Evolutionary conservation across 2,113 vertebrate genomes (phyloP).

Genomic region (Hippocampus mohnikei): DNA sequence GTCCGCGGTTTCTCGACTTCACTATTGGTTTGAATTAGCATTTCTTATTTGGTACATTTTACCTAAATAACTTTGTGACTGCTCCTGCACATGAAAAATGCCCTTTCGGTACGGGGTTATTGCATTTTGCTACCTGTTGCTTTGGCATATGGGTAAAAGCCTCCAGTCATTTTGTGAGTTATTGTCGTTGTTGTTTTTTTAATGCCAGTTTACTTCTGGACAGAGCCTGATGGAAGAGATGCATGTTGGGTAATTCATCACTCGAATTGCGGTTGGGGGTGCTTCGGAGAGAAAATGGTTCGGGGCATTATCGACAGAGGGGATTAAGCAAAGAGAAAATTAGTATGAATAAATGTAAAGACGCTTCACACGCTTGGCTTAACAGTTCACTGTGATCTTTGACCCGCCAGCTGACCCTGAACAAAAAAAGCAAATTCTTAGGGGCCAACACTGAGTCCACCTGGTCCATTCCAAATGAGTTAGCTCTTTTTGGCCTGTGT

Average conservation of each 20-base stretch:
- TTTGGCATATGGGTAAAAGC: not conserved
- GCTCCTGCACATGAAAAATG: not conserved
- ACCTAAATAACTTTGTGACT: not conserved
- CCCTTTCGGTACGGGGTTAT: not conserved
- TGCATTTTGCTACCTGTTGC: not conserved
- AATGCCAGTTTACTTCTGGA: not conserved
- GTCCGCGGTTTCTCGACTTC: not conserved
- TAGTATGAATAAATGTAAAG: constrained; percentile 23
- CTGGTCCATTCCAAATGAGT: constrained; percentile 58
- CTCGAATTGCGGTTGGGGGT: not conserved
- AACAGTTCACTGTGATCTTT: constrained; percentile 51
- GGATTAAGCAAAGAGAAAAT: constrained; percentile 3
- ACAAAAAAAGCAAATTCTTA: constrained; percentile 63
- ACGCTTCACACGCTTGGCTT: constrained; percentile 31
- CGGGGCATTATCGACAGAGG: not conserved
- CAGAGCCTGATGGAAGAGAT: not conserved
- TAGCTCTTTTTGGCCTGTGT: constrained; percentile 24
- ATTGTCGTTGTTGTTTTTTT: not conserved
- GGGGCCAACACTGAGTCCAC: constrained; percentile 41
- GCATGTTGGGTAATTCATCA: constrained; percentile 1
- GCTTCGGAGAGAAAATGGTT: not conserved
- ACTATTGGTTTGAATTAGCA: not conserved
- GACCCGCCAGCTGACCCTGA: constrained; percentile 53
- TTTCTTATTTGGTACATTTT: not conserved
- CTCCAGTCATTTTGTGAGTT: not conserved